phyloP scores from a whole-genome alignment of 2,113 vertebrate genomes.

The Pteruthius melanotis region DNA sequence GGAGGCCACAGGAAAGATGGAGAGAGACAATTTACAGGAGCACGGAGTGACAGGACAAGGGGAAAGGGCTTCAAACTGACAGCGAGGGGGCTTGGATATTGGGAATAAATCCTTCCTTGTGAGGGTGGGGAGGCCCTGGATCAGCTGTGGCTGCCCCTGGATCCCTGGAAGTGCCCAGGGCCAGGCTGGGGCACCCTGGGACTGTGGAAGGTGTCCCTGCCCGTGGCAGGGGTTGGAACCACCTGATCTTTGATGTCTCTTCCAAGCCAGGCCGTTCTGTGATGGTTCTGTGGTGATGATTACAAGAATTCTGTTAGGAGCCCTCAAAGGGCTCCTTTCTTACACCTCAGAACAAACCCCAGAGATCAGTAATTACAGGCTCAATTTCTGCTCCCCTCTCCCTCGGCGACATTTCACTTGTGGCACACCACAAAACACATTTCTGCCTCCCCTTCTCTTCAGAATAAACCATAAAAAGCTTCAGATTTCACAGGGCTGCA shows the following conservation, averaged over 20 bases:
- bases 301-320: background rate
- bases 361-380: background rate
- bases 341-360: background rate
- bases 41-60: background rate
- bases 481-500: background rate
- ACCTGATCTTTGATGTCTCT: background rate
- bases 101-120: accelerated
- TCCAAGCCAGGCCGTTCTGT: too few relatives aligned
- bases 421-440: background rate
- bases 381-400: background rate
- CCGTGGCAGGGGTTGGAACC: background rate
- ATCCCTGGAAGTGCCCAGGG: background rate
- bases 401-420: background rate
- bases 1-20: background rate
- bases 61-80: background rate
- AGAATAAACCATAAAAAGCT: background rate
- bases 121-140: accelerated
- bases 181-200: accelerated
- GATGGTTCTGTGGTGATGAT: background rate
- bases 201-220: background rate
- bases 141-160: background rate
- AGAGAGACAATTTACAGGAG: background rate
- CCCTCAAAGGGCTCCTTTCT: background rate
- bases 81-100: background rate
- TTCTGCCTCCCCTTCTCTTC: background rate